Conservation (phyloP, 1,140 invertebrate species). For the Sipha flava region DNA sequence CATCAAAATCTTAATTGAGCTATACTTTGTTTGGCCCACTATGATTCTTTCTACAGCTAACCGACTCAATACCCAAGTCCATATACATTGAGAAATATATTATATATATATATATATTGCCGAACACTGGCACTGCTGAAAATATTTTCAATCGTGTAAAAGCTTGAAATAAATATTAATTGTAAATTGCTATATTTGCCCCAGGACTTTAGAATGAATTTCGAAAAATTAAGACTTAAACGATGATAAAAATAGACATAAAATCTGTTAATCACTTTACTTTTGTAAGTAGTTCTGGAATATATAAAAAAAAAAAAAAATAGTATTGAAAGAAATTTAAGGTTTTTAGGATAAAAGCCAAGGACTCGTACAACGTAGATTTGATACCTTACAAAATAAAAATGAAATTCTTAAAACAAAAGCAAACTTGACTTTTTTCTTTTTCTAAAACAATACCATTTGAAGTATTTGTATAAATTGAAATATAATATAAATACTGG, state of each 20-base stretch:
- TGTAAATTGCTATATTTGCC: background rate
- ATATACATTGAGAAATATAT: too few species aligned
- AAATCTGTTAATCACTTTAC: background rate
- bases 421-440: too few species aligned
- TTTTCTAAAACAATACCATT: too few species aligned
- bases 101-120: too few species aligned
- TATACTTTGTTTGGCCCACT: too few species aligned
- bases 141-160: background rate
- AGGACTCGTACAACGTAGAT: background rate
- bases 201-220: background rate
- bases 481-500: too few species aligned
- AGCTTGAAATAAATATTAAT: background rate
- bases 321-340: background rate
- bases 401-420: too few species aligned
- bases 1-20: too few species aligned
- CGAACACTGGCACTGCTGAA: background rate
- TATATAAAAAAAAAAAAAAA: background rate
- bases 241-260: background rate
- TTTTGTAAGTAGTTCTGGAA: background rate
- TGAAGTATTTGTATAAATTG: too few species aligned
- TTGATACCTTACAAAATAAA: background rate
- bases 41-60: too few species aligned
- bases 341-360: background rate
- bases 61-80: too few species aligned
- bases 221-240: background rate